A percentile compares a stretch with the other conserved stretches of the same genome.
Evolutionary conservation across 2,113 vertebrate genomes (phyloP).

Genomic region (Laterallus jamaicensis): DNA sequence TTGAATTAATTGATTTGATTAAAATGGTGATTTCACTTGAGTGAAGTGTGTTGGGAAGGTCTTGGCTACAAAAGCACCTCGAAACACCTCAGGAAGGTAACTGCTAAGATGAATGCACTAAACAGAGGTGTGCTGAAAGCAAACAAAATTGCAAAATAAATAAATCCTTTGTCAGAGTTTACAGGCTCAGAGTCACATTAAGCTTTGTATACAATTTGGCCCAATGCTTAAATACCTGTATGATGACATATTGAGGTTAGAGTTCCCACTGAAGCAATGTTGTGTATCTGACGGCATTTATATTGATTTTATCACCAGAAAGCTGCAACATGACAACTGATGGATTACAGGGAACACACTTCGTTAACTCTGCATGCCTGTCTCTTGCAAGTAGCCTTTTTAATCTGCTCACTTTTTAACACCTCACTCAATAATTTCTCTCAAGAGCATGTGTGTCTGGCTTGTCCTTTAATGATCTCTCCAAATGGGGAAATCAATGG

Average conservation of each 20-base stretch:
- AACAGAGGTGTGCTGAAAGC: background rate
- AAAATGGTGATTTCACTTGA: background rate
- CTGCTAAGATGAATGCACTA: background rate
- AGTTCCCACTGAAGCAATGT: background rate
- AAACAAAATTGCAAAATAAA: slow-evolving; percentile 11
- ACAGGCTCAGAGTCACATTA: background rate
- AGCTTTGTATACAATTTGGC: background rate
- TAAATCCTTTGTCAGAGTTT: background rate
- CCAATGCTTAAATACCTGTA: slow-evolving; percentile 23
- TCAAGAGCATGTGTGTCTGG: background rate
- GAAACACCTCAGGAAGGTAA: background rate
- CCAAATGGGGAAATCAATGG: slow-evolving; percentile 31
- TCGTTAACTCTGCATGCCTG: background rate
- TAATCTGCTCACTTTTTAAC: slow-evolving; percentile 51
- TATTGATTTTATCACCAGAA: slow-evolving; percentile 36
- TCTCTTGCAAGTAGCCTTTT: slow-evolving; percentile 16
- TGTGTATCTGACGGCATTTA: background rate
- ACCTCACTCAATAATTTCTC: slow-evolving; percentile 30
- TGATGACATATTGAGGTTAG: slow-evolving; percentile 4
- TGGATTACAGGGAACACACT: slow-evolving; percentile 16
- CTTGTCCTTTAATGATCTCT: slow-evolving; percentile 29
- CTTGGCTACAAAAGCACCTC: background rate
- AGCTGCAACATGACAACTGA: slow-evolving; percentile 37
- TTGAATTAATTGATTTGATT: background rate
- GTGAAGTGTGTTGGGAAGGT: background rate